Evolutionary conservation across 2,888 invertebrate genomes (phyloP).

Genomic region (Cyclophora albipunctata): DNA sequence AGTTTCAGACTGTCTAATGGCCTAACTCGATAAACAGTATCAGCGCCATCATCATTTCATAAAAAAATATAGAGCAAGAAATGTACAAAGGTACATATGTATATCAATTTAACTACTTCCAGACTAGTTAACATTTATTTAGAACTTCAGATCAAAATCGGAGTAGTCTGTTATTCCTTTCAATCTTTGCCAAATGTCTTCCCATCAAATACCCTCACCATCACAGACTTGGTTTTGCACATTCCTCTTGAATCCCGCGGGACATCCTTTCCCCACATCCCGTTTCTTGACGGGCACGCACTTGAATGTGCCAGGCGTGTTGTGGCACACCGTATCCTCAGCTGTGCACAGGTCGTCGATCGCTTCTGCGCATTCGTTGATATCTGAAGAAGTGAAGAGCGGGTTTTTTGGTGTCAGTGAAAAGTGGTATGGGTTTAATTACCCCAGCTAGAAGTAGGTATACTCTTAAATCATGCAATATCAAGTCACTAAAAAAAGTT

Average conservation of each 20-base stretch:
- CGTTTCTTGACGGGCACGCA: slow-evolving; percentile 71
- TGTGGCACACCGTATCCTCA: slow-evolving; percentile 77
- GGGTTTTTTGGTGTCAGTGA: not conserved
- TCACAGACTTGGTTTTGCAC: slow-evolving; percentile 73
- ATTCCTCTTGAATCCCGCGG: slow-evolving; percentile 74
- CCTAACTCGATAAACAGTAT: not conserved
- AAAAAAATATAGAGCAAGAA: no score
- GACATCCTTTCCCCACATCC: slow-evolving; percentile 60
- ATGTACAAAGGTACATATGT: no score
- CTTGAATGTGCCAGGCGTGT: slow-evolving; percentile 79
- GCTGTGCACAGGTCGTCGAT: slow-evolving; percentile 76
- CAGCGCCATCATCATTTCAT: not conserved
- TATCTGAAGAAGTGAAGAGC: slow-evolving; percentile 68
- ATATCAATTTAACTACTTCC: no score
- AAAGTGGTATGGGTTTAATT: no score
- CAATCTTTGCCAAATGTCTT: no score
- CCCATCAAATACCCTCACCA: slow-evolving; percentile 35
- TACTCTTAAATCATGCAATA: no score
- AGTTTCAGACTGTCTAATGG: not conserved
- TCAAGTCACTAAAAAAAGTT: no score
- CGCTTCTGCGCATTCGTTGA: slow-evolving; percentile 82
- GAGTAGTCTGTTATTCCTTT: no score
- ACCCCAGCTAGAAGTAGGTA: not conserved
- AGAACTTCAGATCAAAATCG: no score
- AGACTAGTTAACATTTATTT: no score